Percentiles rank a stretch among this genome's conserved stretches.
Evolutionary conservation across 1,140 invertebrate genomes (phyloP).

Genomic region (Mamestra configurata): DNA sequence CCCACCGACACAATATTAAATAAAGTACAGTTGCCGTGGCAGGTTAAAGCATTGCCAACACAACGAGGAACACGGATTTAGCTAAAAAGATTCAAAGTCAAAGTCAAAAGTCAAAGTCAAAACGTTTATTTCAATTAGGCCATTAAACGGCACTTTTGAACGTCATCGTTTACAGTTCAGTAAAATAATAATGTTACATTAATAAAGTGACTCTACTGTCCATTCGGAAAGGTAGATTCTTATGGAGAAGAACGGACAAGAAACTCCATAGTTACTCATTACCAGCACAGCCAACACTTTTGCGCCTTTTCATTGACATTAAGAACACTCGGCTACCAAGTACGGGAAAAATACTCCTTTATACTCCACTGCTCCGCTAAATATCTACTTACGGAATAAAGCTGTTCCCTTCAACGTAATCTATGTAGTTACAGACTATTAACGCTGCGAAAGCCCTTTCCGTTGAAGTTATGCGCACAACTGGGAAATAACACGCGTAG

Average conservation of each 20-base stretch:
- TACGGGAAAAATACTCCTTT: conserved; percentile 53
- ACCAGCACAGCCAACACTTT: conserved; percentile 49
- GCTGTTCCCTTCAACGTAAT: conserved; percentile 17
- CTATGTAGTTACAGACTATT: conserved; percentile 36
- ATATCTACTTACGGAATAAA: conserved; percentile 47
- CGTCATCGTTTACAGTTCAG: no score
- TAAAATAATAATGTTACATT: no score
- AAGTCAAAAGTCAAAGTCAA: no score
- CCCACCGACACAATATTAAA: conserved; percentile 1
- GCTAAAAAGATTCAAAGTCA: conserved; percentile 70
- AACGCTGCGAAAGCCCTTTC: conserved; percentile 16
- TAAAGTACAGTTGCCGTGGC: not conserved
- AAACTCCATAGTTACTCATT: no score
- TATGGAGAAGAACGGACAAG: no score
- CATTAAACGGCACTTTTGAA: no score
- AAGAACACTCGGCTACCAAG: conserved; percentile 57
- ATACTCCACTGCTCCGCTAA: conserved; percentile 6
- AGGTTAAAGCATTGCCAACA: conserved; percentile 8
- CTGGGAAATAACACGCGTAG: conserved; percentile 36
- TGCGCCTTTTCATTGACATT: conserved; percentile 56
- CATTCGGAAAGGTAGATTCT: no score
- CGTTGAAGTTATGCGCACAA: conserved; percentile 24
- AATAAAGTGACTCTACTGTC: no score
- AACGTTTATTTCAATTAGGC: no score
- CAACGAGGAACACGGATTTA: conserved; percentile 59